Evolutionary conservation across 2,888 invertebrate genomes (phyloP).

Genomic region (Chymomyza procnemis): DNA sequence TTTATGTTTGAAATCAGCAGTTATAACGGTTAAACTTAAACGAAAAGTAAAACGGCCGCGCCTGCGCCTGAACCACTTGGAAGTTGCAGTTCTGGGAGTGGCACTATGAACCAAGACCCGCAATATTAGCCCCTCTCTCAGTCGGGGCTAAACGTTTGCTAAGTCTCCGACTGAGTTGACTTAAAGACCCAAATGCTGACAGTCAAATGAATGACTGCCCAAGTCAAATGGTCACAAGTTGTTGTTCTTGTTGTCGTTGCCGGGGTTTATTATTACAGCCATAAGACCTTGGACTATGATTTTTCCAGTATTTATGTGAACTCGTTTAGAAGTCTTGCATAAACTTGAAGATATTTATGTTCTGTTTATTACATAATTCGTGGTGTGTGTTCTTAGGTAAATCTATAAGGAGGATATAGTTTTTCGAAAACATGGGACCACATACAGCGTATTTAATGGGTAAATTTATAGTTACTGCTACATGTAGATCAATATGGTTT

Average conservation of each 20-base stretch:
- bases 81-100: slow-evolving; percentile 52
- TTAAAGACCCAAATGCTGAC: slow-evolving; percentile 56
- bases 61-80: slow-evolving; percentile 48
- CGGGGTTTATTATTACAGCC: slow-evolving; percentile 11
- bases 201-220: slow-evolving; percentile 57
- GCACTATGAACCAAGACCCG: slow-evolving; percentile 23
- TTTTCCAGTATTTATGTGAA: slow-evolving; percentile 21
- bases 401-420: not conserved
- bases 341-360: slow-evolving; percentile 37
- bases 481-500: too few species aligned
- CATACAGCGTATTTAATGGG: too few species aligned
- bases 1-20: slow-evolving; percentile 42
- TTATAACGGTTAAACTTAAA: slow-evolving; percentile 47
- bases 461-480: too few species aligned
- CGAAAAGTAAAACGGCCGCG: slow-evolving; percentile 53
- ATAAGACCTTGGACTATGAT: slow-evolving; percentile 61
- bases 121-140: slow-evolving; percentile 20
- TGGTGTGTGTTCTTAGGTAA: not conserved
- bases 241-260: slow-evolving; percentile 34
- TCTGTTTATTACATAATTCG: slow-evolving; percentile 63
- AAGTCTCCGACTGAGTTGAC: slow-evolving; percentile 13
- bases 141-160: slow-evolving; percentile 49
- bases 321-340: slow-evolving; percentile 7
- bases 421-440: not conserved
- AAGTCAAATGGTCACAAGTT: not conserved